Conservation (phyloP, 2,797 vertebrate species). For the Gephyroberyx darwinii region DNA sequence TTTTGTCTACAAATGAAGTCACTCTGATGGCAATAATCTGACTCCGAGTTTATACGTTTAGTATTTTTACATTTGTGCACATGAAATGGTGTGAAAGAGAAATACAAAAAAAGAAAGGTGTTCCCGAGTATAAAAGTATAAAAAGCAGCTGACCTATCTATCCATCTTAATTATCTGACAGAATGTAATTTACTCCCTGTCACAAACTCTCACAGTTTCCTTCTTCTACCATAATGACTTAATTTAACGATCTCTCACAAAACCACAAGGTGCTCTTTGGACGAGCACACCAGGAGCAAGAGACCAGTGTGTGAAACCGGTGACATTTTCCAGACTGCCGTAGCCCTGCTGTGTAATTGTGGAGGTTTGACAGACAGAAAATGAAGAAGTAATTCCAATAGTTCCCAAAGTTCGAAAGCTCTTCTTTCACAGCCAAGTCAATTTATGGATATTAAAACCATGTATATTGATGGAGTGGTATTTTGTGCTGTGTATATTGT, state of each 20-base stretch:
- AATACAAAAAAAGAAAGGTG: background rate
- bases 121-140: constrained; percentile 22
- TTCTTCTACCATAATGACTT: constrained; percentile 49
- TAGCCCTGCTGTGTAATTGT: constrained; percentile 45
- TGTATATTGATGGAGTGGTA: background rate
- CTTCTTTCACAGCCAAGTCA: constrained; percentile 10
- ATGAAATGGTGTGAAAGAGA: constrained; percentile 7
- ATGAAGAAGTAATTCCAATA: constrained; percentile 21
- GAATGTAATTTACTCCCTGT: constrained; percentile 50
- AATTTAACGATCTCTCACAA: constrained; percentile 65
- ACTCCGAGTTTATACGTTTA: background rate
- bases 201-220: constrained; percentile 37
- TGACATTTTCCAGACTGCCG: constrained; percentile 45
- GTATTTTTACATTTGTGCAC: background rate
- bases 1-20: background rate
- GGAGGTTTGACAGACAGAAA: constrained; percentile 37
- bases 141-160: constrained; percentile 34
- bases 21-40: too few species aligned
- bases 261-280: constrained; percentile 42
- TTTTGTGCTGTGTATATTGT: background rate
- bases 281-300: constrained; percentile 21
- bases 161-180: constrained; percentile 42
- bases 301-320: constrained; percentile 23
- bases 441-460: background rate
- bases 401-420: background rate